A percentile compares a stretch with the other conserved stretches of the same genome.
Evolutionary conservation across 2,797 vertebrate species (phyloP).

Genomic region (Leuciscus waleckii): DNA sequence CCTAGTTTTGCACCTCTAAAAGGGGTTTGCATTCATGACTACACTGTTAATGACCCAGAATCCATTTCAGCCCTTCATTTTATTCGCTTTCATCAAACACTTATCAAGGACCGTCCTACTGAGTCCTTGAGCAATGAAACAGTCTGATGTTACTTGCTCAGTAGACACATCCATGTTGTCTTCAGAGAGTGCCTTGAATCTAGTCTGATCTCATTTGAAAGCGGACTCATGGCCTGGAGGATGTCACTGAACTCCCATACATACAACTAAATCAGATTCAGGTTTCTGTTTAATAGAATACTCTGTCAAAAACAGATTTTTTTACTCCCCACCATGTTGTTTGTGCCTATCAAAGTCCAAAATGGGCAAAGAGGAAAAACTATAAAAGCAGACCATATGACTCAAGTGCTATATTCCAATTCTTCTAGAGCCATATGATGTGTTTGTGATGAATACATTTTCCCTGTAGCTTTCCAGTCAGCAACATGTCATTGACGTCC

Average conservation of each 20-base stretch:
- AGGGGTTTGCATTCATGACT: constrained; percentile 15
- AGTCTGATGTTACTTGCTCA: background rate
- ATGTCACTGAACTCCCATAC: background rate
- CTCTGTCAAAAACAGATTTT: background rate
- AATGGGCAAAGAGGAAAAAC: background rate
- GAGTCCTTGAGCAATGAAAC: background rate
- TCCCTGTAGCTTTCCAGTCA: background rate
- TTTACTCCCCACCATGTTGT: background rate
- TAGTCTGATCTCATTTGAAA: background rate
- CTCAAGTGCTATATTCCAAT: background rate
- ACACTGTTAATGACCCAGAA: constrained; percentile 41
- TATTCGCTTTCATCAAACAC: constrained; percentile 36
- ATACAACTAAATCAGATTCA: background rate
- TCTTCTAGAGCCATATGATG: background rate
- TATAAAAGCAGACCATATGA: background rate
- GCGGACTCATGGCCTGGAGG: background rate
- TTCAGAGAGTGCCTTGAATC: background rate
- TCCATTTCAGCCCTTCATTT: constrained; percentile 8
- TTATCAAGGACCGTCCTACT: background rate
- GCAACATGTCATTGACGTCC: background rate
- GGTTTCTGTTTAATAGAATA: background rate
- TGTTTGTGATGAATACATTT: background rate
- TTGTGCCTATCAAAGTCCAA: background rate
- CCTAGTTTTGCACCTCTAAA: background rate
- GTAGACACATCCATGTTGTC: background rate